Evolutionary conservation across 2,888 invertebrate species (phyloP), one percentile per base, ranked within the genome.

Genomic region (Campaea margaritaria): DNA sequence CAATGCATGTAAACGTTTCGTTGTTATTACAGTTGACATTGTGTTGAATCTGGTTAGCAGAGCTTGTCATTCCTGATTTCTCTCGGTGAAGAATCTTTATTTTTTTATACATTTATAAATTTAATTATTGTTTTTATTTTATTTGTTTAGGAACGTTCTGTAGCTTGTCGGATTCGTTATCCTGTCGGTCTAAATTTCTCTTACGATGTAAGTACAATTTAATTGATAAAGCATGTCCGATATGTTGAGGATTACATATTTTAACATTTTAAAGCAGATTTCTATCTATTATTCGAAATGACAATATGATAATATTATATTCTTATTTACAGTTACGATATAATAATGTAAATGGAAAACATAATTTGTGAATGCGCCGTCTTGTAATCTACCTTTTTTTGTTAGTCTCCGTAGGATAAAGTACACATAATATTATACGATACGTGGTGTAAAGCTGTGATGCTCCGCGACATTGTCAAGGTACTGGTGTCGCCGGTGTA

Each of bases 71-170:
- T 91, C 91, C 90, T 89, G 67, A 77, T 82, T 83, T 86, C 79
- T 86, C 86, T 84, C 86, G 80, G 81, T 81, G 76, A 86, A 76
- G 90, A 88, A 92, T 91, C 89, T 92, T 92, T 92, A 91, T 91
- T 92, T 91, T 78, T 92, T 89, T 91, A 89, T 87, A 89, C 85
- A 81, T 89, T 91, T 89, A 70, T 77, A 69, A 76, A 72, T 74
- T 65, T 66, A 67, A 71, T 70, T 64, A 60, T 72, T 65, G 64
- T 72, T 67, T 62, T 67, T 66, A 58, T 68, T 44, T 62, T 68
- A 42, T 62, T 64, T 62, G 46, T 62, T 79, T 85, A 81, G 79
- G 75, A 78, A 76, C 74, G 81, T 82, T 83, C 69, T 71, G 79
- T 50, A 73, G 75, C 21, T 77, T 70, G 75, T 82, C 81, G 74